Percentiles rank a stretch among this genome's conserved stretches.
Conservation (phyloP, 2,888 invertebrate genomes). For the Microdon myrmicae region DNA sequence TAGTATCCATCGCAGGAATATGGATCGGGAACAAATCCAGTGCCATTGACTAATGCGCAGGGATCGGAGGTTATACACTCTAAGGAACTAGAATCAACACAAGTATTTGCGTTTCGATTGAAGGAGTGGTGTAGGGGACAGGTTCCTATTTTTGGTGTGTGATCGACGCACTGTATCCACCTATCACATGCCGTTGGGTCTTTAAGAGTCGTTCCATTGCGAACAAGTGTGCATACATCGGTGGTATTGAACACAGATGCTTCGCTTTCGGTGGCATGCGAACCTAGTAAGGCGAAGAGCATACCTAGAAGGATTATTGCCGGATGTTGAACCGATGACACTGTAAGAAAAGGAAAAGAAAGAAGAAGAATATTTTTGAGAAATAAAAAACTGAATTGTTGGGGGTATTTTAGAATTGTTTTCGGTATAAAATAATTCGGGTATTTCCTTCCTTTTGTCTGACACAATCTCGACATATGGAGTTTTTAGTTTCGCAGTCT, state of each 20-base stretch:
- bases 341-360: no score
- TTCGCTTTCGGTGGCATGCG: no score
- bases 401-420: no score
- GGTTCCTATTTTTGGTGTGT: constrained; percentile 54
- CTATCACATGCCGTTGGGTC: constrained; percentile 59
- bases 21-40: constrained; percentile 57
- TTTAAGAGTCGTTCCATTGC: constrained; percentile 59
- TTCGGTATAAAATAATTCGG: no score
- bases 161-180: constrained; percentile 59
- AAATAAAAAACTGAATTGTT: no score
- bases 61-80: constrained; percentile 59
- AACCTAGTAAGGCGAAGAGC: no score
- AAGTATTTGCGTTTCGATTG: constrained; percentile 54
- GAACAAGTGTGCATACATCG: constrained; percentile 55
- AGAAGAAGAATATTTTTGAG: no score
- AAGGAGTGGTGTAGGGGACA: constrained; percentile 56
- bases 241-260: constrained; percentile 60
- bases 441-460: no score
- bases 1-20: constrained; percentile 60
- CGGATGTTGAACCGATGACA: no score
- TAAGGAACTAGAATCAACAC: constrained; percentile 52
- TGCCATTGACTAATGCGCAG: constrained; percentile 56
- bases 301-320: no score
- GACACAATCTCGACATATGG: no score
- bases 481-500: no score